Base-by-base conservation (phyloP, 1,140 invertebrate species). In the Sinella curviseta region DNA sequence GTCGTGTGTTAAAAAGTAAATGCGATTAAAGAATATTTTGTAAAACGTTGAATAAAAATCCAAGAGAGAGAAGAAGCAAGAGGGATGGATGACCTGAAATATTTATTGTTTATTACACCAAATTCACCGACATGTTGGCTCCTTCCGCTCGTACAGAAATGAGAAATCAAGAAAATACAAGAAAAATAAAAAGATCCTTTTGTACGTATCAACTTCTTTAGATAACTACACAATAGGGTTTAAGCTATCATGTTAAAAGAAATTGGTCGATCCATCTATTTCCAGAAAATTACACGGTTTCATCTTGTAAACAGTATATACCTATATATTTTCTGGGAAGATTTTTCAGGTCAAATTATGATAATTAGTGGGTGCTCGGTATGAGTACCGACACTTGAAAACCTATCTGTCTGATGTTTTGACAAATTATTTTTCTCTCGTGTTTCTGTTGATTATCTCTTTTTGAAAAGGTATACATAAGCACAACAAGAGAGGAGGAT, bases 41-140 rank as follows among this genome's bases (percentile, higher is more conserved):
- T n/a, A n/a, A n/a, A n/a, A n/a, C n/a, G n/a, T n/a, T n/a, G n/a
- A n/a, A n/a, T n/a, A n/a, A n/a, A n/a, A n/a, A n/a, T n/a, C n/a
- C n/a, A n/a, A n/a, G n/a, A n/a, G n/a, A n/a, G n/a, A n/a, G n/a
- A n/a, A n/a, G n/a, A n/a, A n/a, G n/a, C n/a, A n/a, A n/a, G n/a
- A n/a, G n/a, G n/a, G 57, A 70, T 70, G n/a, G 31, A 70, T 70
- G 65, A 30, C 65, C 65, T 70, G 65, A 70, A 70, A 70, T 70
- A 70, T 70, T 70, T 70, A 70, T 70, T 60, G 55, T 26, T 60
- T 60, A n/a, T 60, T 60, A 60, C 3, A 48, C 4, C 4, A 48
- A 60, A 17, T 60, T 24, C 55, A n/a, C 24, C 55, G 55, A 60
- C 55, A 60, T 24, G n/a, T 24, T 24, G 55, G 55, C 24, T 60